Evolutionary conservation across 2,888 invertebrate species (phyloP).

Genomic region (Hypomecis atomaria): DNA sequence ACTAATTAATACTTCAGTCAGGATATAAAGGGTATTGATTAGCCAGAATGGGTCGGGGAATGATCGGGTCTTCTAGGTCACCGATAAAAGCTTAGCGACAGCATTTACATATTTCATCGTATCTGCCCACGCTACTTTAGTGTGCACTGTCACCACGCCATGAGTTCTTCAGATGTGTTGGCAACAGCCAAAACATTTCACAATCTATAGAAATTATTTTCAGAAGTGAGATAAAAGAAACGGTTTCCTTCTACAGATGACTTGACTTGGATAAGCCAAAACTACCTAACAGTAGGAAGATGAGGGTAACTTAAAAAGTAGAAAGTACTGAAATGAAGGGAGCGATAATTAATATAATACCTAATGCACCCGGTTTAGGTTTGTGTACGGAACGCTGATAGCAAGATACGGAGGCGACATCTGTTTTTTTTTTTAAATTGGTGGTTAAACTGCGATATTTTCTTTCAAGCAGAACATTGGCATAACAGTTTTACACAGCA

Average conservation of each 20-base stretch:
- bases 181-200: not conserved
- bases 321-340: conserved; percentile 60
- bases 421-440: conserved; percentile 1
- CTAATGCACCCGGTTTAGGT: conserved; percentile 48
- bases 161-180: not conserved
- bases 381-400: conserved; percentile 26
- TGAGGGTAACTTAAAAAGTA: conserved; percentile 58
- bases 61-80: too few relatives aligned
- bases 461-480: not conserved
- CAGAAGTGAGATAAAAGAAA: conserved; percentile 46
- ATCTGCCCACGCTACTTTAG: too few relatives aligned
- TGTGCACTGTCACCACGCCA: too few relatives aligned
- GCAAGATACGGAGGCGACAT: conserved; percentile 27
- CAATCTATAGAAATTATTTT: conserved; percentile 8
- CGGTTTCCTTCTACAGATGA: conserved; percentile 49
- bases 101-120: too few relatives aligned
- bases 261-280: conserved; percentile 38
- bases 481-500: not conserved
- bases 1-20: too few relatives aligned
- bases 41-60: too few relatives aligned
- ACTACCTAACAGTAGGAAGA: conserved; percentile 47
- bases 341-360: conserved; percentile 63
- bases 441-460: conserved; percentile 1
- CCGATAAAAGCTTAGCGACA: too few relatives aligned
- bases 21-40: too few relatives aligned